Base-by-base conservation (phyloP, 2,888 invertebrate genomes). In the Bimastos eiseni region DNA sequence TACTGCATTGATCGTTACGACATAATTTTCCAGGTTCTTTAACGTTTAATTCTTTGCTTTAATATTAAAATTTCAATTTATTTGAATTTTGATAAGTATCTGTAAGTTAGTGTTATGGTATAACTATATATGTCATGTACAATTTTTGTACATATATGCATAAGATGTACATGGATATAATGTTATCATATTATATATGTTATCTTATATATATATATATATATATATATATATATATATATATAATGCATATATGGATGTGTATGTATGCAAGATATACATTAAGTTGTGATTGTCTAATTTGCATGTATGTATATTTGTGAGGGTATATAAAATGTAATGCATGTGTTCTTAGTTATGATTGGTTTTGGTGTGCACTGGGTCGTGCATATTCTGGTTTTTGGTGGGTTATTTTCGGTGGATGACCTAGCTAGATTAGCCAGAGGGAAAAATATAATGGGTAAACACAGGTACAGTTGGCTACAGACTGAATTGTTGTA, bases 1-100 rank as follows among this genome's bases (percentile, higher is more conserved):
- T 70, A n/a, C n/a, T 70, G 70, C 70, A n/a, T n/a, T 70, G 70
- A 70, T 70, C 70, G 70, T 70, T 70, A 70, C 70, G 70, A 70
- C 70, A 70, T 70, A 70, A 70, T 70, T 70, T 70, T 70, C 70
- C 70, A 70, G 70, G 70, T 70, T 70, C 70, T n/a, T 70, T 70
- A 70, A 70, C n/a, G 30, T 70, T 70, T 70, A 70, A 70, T 70
- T 70, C 70, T 70, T 70, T 70, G 70, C 70, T 70, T 70, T 70
- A 70, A 70, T 70, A 70, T 30, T 70, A 70, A 70, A n/a, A 70
- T 70, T 55, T 55, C 55, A 30, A 55, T 55, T 49, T 70, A 70
- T 70, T 70, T 70, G 70, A 70, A 70, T n/a, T 70, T 70, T 70
- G 30, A 70, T 30, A n/a, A 70, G 70, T 70, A 70, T 70, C 70